phyloP scores from a whole-genome alignment of 2,797 vertebrate genomes.

The Myotis daubentonii region DNA sequence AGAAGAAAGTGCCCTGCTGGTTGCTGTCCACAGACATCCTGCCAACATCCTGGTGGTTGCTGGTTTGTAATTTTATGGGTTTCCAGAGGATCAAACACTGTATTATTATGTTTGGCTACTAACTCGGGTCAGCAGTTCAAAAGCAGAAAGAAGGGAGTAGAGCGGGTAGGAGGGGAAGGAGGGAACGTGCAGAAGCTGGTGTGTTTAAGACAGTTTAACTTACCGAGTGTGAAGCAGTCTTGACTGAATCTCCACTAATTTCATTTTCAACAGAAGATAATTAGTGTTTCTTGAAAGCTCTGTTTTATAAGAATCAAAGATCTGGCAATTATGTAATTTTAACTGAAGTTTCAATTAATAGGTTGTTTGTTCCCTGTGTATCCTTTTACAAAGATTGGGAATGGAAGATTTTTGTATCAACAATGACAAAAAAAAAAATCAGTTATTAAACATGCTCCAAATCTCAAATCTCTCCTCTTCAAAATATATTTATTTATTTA shows the following conservation, averaged over 20 bases:
- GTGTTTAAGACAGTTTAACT: not conserved
- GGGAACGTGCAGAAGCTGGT: too few relatives aligned
- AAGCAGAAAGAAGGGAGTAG: not conserved
- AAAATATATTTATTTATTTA: not conserved
- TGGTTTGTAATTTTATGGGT: slow-evolving; percentile 77
- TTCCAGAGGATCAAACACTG: slow-evolving; percentile 75
- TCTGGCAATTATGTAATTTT: not conserved
- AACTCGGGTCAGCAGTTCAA: slow-evolving; percentile 81
- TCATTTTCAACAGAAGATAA: not conserved
- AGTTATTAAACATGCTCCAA: not conserved
- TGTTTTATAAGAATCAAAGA: not conserved
- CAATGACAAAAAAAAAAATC: not conserved
- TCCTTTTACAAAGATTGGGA: slow-evolving; percentile 15
- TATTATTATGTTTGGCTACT: slow-evolving; percentile 79
- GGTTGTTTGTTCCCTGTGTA: not conserved
- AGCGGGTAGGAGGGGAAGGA: not conserved
- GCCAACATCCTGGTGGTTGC: slow-evolving; percentile 75
- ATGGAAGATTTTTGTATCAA: not conserved
- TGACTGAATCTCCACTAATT: not conserved
- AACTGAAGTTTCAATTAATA: not conserved
- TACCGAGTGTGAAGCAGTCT: not conserved
- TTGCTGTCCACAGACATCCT: slow-evolving; percentile 72
- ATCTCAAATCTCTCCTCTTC: not conserved
- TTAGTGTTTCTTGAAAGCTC: not conserved
- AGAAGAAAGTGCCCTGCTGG: slow-evolving; percentile 54